Percentiles rank a stretch among this genome's conserved stretches.
These are phyloP conservation scores for Cirrhinus mrigala DNA, from an alignment of 2,797 vertebrate genomes.

Conservation along the genomic window DNA sequence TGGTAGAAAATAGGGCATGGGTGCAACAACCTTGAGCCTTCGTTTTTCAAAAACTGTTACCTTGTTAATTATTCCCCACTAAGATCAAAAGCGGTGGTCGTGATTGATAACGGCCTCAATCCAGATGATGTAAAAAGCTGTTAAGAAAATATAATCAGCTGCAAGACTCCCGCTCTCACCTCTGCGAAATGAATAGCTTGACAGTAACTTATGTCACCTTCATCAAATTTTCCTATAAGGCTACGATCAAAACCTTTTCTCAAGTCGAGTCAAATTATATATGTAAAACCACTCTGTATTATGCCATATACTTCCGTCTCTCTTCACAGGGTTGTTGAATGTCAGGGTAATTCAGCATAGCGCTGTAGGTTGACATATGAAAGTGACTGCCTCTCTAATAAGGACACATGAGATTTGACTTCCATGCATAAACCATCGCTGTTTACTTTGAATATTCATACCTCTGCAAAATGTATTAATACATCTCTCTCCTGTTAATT, in stretches of 20 bases:
- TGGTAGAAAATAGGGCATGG: conserved; percentile 17
- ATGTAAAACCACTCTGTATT: not conserved
- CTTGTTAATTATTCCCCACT: conserved; percentile 19
- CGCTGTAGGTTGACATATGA: conserved; percentile 70
- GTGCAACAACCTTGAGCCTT: not conserved
- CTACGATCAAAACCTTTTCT: not conserved
- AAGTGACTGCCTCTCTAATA: conserved; percentile 75
- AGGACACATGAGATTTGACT: conserved; percentile 79
- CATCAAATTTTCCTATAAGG: not conserved
- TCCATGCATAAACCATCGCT: conserved; percentile 68
- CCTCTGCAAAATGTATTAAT: conserved; percentile 70
- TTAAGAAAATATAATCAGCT: conserved; percentile 30
- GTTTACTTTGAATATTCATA: conserved; percentile 82
- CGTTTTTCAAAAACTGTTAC: conserved; percentile 17
- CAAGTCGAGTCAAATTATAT: not conserved
- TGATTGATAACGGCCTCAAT: conserved; percentile 34
- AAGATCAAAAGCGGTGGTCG: conserved; percentile 30
- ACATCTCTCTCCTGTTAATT: conserved; percentile 71
- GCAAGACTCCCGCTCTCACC: not conserved
- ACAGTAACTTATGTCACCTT: not conserved
- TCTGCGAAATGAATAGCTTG: not conserved
- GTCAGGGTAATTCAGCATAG: conserved; percentile 70
- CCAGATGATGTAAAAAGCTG: conserved; percentile 19
- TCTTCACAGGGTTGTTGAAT: conserved; percentile 68
- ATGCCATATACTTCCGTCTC: conserved; percentile 44